phyloP scores from a whole-genome alignment of 2,113 vertebrate species.

The Pseudopodoces humilis region DNA sequence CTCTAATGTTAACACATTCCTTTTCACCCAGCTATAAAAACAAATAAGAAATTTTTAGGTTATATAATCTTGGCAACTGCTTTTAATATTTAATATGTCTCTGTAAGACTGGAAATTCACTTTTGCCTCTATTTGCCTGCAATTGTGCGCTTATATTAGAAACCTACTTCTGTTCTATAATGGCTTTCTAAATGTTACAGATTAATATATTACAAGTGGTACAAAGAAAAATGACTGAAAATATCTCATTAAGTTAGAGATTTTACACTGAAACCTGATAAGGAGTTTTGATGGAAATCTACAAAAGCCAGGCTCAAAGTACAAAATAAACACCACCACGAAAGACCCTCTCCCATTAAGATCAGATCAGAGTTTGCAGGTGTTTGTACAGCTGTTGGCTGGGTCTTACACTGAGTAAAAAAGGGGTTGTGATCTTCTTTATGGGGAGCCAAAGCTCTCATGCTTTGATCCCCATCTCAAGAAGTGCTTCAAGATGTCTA shows the following conservation, averaged over 20 bases:
- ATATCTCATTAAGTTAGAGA: not conserved
- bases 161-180: not conserved
- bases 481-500: slow-evolving; percentile 42
- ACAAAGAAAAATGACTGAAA: slow-evolving; percentile 9
- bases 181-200: not conserved
- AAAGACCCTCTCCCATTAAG: slow-evolving; percentile 16
- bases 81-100: not conserved
- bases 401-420: not conserved
- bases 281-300: slow-evolving; percentile 47
- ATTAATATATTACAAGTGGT: not conserved
- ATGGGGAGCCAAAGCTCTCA: slow-evolving; percentile 17
- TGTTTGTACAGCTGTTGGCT: slow-evolving; percentile 59
- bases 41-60: not conserved
- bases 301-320: slow-evolving; percentile 28
- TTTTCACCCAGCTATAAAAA: slow-evolving; percentile 24
- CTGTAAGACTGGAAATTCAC: not conserved
- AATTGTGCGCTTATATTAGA: not conserved
- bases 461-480: slow-evolving; percentile 5
- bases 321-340: slow-evolving; percentile 50
- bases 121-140: not conserved
- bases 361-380: slow-evolving; percentile 45
- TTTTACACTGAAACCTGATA: slow-evolving; percentile 38
- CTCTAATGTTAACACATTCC: not conserved
- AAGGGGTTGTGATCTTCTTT: slow-evolving; percentile 27
- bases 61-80: not conserved